These are phyloP conservation scores for Varecia variegata DNA, from an alignment of 2,797 vertebrate species.

Conservation along the genomic window DNA sequence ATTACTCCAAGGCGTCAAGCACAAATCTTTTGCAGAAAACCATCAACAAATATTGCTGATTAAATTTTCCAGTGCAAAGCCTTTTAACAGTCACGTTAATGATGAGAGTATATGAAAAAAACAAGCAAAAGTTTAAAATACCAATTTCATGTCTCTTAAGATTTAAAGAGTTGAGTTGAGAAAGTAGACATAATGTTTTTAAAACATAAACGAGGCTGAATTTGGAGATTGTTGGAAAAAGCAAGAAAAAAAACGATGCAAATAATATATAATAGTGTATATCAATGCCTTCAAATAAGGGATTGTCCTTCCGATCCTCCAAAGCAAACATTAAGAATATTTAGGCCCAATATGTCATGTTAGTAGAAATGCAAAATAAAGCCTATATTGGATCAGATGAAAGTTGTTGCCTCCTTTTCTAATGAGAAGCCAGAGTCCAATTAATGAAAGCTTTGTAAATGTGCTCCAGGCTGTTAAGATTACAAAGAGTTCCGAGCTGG, in stretches of 20 bases:
- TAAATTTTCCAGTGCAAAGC: not conserved
- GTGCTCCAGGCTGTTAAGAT: conserved; percentile 57
- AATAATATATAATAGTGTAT: not conserved
- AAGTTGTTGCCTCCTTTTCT: conserved; percentile 33
- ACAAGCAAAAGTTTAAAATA: not conserved
- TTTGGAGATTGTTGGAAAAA: not conserved
- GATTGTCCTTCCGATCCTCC: not conserved
- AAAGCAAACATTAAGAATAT: not conserved
- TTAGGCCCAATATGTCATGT: conserved; percentile 24
- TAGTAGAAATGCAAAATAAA: conserved; percentile 36
- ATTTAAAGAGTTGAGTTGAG: not conserved
- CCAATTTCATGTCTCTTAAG: not conserved
- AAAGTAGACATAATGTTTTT: not conserved
- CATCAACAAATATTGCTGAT: not conserved
- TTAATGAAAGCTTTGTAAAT: conserved; percentile 65
- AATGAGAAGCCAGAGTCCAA: conserved; percentile 53
- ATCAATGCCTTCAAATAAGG: not conserved
- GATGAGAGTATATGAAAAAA: not conserved
- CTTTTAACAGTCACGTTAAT: not conserved
- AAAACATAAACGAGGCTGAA: not conserved
- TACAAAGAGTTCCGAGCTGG: conserved; percentile 64
- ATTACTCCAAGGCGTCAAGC: not conserved
- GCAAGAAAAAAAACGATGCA: not conserved
- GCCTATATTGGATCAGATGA: conserved; percentile 47
- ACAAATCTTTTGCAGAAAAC: not conserved